phyloP scores from a whole-genome alignment of 2,797 vertebrate species.

The Alauda arvensis region DNA sequence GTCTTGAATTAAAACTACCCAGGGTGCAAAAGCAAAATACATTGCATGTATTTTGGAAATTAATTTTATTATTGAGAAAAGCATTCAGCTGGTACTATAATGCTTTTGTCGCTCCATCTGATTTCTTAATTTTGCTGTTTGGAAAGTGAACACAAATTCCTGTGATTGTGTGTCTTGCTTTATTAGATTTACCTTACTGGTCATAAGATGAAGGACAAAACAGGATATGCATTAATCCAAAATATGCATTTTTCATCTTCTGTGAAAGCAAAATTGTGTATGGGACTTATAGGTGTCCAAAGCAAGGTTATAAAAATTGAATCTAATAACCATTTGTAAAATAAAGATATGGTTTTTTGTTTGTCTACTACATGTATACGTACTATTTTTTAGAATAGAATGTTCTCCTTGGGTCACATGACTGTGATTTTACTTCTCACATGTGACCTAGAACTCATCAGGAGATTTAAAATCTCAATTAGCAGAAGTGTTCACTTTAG shows the following conservation, averaged over 20 bases:
- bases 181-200: background rate
- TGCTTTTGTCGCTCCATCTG: background rate
- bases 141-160: background rate
- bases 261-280: fast-evolving
- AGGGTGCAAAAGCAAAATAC: background rate
- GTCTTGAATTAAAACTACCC: background rate
- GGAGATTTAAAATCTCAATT: background rate
- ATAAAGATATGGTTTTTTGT: background rate
- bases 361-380: background rate
- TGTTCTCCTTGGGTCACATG: background rate
- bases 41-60: background rate
- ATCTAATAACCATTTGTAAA: background rate
- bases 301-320: background rate
- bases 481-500: background rate
- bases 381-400: background rate
- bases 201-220: background rate
- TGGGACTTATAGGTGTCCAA: background rate
- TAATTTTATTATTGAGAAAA: background rate
- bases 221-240: background rate
- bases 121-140: background rate
- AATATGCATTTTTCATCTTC: background rate
- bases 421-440: background rate
- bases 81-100: background rate
- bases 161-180: background rate
- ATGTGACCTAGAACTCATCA: background rate